Percentiles rank a stretch among this genome's conserved stretches.
Conservation (phyloP, 2,113 vertebrate species). For the Triplophysa dalaica region DNA sequence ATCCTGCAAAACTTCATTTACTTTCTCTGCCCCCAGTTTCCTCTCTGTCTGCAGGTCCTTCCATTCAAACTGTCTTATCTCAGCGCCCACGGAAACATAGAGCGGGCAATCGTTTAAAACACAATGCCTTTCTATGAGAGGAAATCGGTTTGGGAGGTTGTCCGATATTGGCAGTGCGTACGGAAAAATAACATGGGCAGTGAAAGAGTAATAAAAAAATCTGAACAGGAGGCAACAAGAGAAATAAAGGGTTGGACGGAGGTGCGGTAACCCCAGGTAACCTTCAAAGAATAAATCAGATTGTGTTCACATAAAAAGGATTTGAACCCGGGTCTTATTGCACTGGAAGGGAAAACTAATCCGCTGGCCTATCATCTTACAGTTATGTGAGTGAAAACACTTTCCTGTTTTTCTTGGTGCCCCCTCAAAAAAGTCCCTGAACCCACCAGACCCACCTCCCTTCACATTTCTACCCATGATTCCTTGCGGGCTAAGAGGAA, state of each 20-base stretch:
- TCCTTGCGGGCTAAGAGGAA: conserved; percentile 36
- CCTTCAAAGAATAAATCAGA: conserved; percentile 4
- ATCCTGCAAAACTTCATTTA: conserved; percentile 3
- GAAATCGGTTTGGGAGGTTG: conserved; percentile 18
- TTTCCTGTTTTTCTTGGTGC: no score
- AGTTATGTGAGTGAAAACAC: no score
- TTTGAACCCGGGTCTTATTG: no score
- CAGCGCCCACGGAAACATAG: background rate
- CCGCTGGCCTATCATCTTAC: no score
- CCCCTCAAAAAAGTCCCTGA: no score
- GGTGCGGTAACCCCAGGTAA: conserved; percentile 22
- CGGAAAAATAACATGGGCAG: background rate
- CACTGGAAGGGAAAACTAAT: no score
- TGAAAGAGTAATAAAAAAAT: background rate
- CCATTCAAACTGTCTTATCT: conserved; percentile 40
- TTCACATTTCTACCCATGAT: conserved; percentile 28
- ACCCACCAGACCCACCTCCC: background rate
- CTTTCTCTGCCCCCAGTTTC: conserved; percentile 35
- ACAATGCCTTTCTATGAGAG: conserved; percentile 36
- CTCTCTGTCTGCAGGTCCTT: conserved; percentile 37
- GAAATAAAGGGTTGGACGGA: background rate
- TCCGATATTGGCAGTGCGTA: conserved; percentile 25
- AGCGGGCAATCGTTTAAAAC: background rate
- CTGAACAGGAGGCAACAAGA: background rate
- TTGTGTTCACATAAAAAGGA: background rate